phyloP scores from a whole-genome alignment of 1,140 invertebrate genomes.

The Drosophila ananassae region DNA sequence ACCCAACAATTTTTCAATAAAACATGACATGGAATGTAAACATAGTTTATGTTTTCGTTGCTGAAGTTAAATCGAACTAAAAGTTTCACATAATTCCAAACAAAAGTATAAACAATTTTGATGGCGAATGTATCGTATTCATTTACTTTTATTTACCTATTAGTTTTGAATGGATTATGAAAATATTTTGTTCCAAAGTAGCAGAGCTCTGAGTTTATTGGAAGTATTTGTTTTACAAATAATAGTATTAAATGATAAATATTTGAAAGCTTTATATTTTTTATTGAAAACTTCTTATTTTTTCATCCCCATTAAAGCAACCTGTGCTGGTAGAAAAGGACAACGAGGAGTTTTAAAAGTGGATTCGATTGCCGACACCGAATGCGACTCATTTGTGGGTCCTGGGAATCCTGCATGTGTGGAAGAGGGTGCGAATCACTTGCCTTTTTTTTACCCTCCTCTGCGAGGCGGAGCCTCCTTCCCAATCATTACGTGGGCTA shows the following conservation, averaged over 20 bases:
- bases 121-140: too few species aligned
- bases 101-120: neutral
- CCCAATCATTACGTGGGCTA: slow-evolving; percentile 66
- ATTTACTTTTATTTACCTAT: too few species aligned
- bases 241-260: neutral
- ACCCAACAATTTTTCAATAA: too few species aligned
- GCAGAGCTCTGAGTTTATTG: too few species aligned
- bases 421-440: slow-evolving; percentile 7
- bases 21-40: too few species aligned
- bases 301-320: slow-evolving; percentile 1
- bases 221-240: too few species aligned
- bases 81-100: neutral
- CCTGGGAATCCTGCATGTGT: slow-evolving; percentile 49
- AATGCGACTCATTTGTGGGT: slow-evolving; percentile 51
- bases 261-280: neutral
- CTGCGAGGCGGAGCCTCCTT: slow-evolving; percentile 22
- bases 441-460: neutral
- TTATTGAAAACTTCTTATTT: neutral
- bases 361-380: slow-evolving; percentile 54
- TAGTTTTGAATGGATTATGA: too few species aligned
- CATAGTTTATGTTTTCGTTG: too few species aligned
- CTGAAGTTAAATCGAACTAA: neutral
- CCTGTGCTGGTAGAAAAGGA: neutral
- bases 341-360: slow-evolving; percentile 33
- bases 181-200: too few species aligned